A percentile compares a stretch with the other conserved stretches of the same genome.
Evolutionary conservation across 1,140 invertebrate species (phyloP).

Genomic region (Lethrus apterus): DNA sequence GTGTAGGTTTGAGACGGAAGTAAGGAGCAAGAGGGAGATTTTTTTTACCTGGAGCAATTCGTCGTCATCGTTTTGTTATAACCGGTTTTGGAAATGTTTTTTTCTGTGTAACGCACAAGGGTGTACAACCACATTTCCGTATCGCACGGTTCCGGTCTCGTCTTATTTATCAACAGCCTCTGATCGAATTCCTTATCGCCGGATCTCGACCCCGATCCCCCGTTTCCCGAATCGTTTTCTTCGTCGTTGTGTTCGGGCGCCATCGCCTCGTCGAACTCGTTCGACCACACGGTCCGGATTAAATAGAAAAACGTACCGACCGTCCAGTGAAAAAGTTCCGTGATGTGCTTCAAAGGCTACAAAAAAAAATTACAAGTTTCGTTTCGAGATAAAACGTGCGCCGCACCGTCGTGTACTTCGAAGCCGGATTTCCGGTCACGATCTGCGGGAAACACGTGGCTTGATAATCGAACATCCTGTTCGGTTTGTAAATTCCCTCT

Average conservation of each 20-base stretch:
- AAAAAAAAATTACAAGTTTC: conserved; percentile 17
- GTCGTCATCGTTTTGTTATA: conserved; percentile 36
- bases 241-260: conserved; percentile 41
- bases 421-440: conserved; percentile 52
- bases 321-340: conserved; percentile 37
- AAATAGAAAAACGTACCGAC: conserved; percentile 38
- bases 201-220: conserved; percentile 41
- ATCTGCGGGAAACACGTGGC: conserved; percentile 71
- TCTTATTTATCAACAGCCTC: conserved; percentile 63
- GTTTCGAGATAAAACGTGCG: background rate
- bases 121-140: conserved; percentile 54
- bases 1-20: too few species aligned
- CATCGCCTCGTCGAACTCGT: conserved; percentile 31
- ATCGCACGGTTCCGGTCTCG: conserved; percentile 71
- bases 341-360: conserved; percentile 40
- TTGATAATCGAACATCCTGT: conserved; percentile 82
- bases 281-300: conserved; percentile 14
- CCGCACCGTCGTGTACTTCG: conserved; percentile 55
- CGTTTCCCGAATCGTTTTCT: conserved; percentile 33
- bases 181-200: conserved; percentile 50
- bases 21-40: background rate
- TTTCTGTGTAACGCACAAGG: conserved; percentile 32
- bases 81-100: conserved; percentile 29
- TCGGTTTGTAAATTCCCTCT: conserved; percentile 67
- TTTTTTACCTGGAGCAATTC: conserved; percentile 27